These are phyloP conservation scores for Chiridota heheva DNA, from an alignment of 35 echinoderm and acorn worm genomes.

Conservation along the genomic window DNA sequence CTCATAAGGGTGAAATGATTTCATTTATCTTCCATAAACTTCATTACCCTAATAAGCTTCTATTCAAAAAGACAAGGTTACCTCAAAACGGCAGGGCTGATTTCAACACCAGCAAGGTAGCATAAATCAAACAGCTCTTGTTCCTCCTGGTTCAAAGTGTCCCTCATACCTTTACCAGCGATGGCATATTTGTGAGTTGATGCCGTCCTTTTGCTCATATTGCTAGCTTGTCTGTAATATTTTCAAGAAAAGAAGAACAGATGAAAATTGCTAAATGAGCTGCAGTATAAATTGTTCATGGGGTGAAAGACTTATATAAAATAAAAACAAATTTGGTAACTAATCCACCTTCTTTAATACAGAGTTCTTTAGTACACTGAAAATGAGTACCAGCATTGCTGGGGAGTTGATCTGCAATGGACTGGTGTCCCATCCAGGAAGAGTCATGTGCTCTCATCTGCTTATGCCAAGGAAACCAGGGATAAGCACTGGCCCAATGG, in stretches of 20 bases:
- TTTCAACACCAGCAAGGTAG: constrained; percentile 59
- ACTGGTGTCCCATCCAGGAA: too few relatives aligned
- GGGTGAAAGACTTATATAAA: not conserved
- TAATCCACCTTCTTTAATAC: too few relatives aligned
- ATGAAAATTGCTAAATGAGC: not conserved
- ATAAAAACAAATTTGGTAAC: not conserved
- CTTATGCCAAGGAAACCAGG: too few relatives aligned
- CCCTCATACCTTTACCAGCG: constrained; percentile 63
- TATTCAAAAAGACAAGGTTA: not conserved
- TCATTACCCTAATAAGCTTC: too few relatives aligned
- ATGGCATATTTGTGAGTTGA: constrained; percentile 72
- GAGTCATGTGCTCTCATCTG: too few relatives aligned
- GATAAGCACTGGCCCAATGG: too few relatives aligned
- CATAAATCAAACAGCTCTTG: constrained; percentile 74
- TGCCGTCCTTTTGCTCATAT: constrained; percentile 44
- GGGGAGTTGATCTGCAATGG: not conserved
- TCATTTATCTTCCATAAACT: too few relatives aligned
- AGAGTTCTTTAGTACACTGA: too few relatives aligned
- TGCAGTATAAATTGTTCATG: not conserved
- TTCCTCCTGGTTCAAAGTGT: constrained; percentile 73
- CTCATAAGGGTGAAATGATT: too few relatives aligned
- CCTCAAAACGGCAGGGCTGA: constrained; percentile 80
- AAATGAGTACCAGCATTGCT: too few relatives aligned
- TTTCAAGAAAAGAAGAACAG: not conserved
- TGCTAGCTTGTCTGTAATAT: not conserved